Conservation (phyloP, 1,140 invertebrate genomes). For the Drosophila melanogaster region DNA sequence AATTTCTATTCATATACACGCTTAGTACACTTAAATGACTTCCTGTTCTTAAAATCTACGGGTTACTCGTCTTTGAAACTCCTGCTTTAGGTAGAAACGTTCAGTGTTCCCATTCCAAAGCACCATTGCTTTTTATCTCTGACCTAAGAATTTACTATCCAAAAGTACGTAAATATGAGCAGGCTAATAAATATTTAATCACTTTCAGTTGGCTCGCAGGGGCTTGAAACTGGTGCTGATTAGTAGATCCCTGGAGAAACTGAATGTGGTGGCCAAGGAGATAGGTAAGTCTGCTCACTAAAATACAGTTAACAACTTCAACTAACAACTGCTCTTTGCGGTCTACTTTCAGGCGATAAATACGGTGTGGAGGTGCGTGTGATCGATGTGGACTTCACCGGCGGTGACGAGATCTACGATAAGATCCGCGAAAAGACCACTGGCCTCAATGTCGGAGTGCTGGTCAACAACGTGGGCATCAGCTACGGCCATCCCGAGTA, state of each 20-base stretch:
- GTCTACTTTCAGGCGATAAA: constrained; percentile 86
- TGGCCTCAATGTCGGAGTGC: constrained; percentile 94
- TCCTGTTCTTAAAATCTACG: neutral
- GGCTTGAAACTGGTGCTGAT: constrained; percentile 95
- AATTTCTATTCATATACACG: neutral
- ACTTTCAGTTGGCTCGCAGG: constrained; percentile 89
- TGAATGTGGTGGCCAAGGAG: constrained; percentile 92
- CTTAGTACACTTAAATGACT: neutral
- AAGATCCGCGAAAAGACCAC: constrained; percentile 90
- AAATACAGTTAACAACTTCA: neutral
- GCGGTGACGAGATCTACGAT: constrained; percentile 89
- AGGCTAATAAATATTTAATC: neutral
- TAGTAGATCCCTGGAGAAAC: constrained; percentile 92
- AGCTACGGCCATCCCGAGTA: constrained; percentile 95
- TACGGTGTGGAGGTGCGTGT: constrained; percentile 92
- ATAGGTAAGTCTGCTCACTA: constrained; percentile 85
- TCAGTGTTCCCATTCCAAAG: no score
- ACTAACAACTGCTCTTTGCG: neutral
- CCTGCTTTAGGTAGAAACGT: no score
- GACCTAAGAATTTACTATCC: neutral
- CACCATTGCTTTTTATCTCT: neutral
- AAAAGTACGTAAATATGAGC: constrained; percentile 4
- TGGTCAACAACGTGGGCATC: constrained; percentile 98
- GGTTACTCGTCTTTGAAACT: neutral
- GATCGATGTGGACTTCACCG: constrained; percentile 94